These are phyloP conservation scores for Drosophila bipectinata DNA, from an alignment of 1,140 invertebrate species.

Conservation along the genomic window DNA sequence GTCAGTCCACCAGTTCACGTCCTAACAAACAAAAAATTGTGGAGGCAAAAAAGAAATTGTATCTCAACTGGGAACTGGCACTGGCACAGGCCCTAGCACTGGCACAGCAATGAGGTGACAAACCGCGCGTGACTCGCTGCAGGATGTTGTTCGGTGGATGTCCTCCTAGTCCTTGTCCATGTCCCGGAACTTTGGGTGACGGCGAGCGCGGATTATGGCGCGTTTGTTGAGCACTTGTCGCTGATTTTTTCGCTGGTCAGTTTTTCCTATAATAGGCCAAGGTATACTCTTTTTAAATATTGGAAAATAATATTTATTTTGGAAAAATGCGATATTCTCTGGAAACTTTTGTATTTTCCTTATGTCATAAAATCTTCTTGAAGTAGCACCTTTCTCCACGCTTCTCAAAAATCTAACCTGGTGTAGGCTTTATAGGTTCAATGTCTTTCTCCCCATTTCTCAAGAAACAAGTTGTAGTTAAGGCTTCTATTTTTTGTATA, in stretches of 20 bases:
- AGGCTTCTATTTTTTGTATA: too few species aligned
- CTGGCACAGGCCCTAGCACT: too few species aligned
- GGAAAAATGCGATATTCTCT: too few species aligned
- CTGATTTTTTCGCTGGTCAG: slow-evolving; percentile 28
- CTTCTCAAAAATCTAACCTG: too few species aligned
- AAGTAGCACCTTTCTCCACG: too few species aligned
- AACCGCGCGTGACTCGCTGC: slow-evolving; percentile 65
- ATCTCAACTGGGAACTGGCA: neutral
- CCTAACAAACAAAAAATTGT: slow-evolving; percentile 16
- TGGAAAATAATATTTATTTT: neutral
- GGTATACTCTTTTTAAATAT: neutral
- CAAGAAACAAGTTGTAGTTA: too few species aligned
- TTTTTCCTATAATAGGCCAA: neutral
- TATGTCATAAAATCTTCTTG: too few species aligned
- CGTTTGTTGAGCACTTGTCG: slow-evolving; percentile 56
- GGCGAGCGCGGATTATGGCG: slow-evolving; percentile 73
- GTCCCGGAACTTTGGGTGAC: slow-evolving; percentile 45
- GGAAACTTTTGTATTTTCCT: too few species aligned
- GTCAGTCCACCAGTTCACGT: neutral
- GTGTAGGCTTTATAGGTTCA: too few species aligned
- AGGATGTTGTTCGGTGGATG: slow-evolving; percentile 26
- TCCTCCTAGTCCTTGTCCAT: slow-evolving; percentile 9
- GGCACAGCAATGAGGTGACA: slow-evolving; percentile 65
- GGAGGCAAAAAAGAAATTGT: slow-evolving; percentile 11
- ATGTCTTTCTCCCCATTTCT: too few species aligned